A percentile compares a stretch with the other conserved stretches of the same genome.
phyloP scores from a whole-genome alignment of 2,113 vertebrate species.

The Embiotoca jacksoni region DNA sequence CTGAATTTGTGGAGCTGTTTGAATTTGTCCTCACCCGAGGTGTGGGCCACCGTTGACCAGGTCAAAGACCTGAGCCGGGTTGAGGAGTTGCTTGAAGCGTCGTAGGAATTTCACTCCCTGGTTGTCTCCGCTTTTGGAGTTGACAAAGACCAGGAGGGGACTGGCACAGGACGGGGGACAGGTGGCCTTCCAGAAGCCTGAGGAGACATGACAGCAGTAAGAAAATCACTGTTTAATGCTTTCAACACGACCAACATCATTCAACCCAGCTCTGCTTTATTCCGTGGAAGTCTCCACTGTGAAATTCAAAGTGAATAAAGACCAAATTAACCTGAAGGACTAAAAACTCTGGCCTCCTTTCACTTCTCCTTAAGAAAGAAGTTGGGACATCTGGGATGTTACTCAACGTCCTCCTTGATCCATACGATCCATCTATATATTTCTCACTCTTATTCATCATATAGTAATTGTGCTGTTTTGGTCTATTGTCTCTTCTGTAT shows the following conservation, averaged over 20 bases:
- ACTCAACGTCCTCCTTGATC: too few species aligned
- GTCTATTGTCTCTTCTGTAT: too few species aligned
- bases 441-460: too few species aligned
- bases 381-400: too few species aligned
- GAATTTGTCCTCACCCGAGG: conserved; percentile 88
- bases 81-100: conserved; percentile 98
- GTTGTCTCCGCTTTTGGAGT: conserved; percentile 99
- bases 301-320: not conserved
- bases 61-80: conserved; percentile 99
- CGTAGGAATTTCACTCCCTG: conserved; percentile 99
- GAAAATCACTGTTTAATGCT: not conserved
- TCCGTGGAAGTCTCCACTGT: not conserved
- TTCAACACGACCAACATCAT: too few species aligned
- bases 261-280: too few species aligned
- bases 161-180: conserved; percentile 97
- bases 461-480: too few species aligned
- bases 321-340: not conserved
- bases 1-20: too few species aligned
- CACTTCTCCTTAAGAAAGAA: too few species aligned
- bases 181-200: conserved; percentile 99
- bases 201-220: conserved; percentile 7
- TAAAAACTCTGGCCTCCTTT: too few species aligned
- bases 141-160: conserved; percentile 98
- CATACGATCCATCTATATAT: too few species aligned
- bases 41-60: conserved; percentile 98